A percentile compares a stretch with the other conserved stretches of the same genome.
phyloP scores from a whole-genome alignment of 2,797 vertebrate genomes.

The Lacerta agilis region DNA sequence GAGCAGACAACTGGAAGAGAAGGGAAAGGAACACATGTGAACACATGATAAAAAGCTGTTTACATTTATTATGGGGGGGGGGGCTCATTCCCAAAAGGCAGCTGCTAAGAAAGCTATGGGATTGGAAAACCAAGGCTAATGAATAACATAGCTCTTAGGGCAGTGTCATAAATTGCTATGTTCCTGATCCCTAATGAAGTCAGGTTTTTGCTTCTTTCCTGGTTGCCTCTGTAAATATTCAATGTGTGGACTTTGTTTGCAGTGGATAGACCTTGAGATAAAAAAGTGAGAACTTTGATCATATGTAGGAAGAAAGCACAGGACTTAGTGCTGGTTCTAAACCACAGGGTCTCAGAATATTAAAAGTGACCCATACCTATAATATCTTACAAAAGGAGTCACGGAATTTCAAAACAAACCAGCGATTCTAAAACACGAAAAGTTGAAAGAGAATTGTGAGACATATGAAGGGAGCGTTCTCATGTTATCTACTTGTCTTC shows the following conservation, averaged over 20 bases:
- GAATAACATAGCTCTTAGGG: neutral
- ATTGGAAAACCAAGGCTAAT: neutral
- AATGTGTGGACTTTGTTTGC: neutral
- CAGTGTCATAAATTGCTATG: neutral
- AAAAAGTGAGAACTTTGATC: neutral
- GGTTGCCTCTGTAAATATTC: neutral
- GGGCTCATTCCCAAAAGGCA: neutral
- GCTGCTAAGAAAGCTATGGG: neutral
- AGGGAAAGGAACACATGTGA: neutral
- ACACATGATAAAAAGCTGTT: neutral
- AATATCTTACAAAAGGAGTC: too few species aligned
- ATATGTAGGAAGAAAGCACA: neutral
- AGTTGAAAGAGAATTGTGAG: too few species aligned
- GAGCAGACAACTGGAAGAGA: accelerated
- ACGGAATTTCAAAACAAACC: too few species aligned
- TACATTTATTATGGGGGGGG: neutral
- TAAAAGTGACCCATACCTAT: too few species aligned
- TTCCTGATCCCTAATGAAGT: neutral
- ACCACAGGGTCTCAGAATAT: too few species aligned
- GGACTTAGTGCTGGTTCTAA: too few species aligned
- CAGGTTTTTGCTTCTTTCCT: neutral
- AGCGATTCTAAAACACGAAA: too few species aligned
- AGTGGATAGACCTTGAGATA: neutral
- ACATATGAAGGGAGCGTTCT: too few species aligned
- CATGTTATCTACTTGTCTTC: too few species aligned